Evolutionary conservation across 2,797 vertebrate species (phyloP).

Genomic region (Falco peregrinus): DNA sequence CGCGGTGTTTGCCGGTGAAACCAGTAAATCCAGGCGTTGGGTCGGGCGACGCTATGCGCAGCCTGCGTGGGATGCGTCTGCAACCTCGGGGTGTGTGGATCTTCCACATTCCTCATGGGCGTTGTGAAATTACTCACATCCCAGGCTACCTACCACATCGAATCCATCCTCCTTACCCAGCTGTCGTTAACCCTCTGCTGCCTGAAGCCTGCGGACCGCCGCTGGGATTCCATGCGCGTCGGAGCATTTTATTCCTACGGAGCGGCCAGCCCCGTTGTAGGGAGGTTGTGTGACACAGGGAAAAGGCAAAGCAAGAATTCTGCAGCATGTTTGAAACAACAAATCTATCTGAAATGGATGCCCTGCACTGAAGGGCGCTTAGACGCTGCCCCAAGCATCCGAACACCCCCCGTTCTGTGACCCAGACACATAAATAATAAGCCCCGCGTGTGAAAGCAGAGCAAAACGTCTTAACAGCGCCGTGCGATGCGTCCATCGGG

Average conservation of each 20-base stretch:
- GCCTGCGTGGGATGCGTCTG: neutral
- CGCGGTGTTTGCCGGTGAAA: neutral
- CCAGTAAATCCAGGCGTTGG: neutral
- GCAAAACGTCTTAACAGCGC: neutral
- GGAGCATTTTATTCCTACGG: no score
- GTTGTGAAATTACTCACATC: slow-evolving; percentile 12
- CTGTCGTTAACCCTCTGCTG: neutral
- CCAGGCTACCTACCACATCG: neutral
- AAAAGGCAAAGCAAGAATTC: neutral
- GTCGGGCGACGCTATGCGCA: neutral
- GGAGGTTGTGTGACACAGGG: neutral
- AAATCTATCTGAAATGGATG: neutral
- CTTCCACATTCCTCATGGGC: slow-evolving; percentile 38
- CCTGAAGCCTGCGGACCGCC: neutral
- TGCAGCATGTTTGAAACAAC: neutral
- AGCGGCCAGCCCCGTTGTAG: neutral
- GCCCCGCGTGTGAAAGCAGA: neutral
- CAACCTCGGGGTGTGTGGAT: neutral
- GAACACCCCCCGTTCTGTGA: neutral
- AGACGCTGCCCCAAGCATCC: neutral
- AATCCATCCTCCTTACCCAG: neutral
- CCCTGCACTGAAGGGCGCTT: neutral
- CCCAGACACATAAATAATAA: neutral
- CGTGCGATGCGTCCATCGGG: accelerated
- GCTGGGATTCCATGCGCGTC: accelerated